Evolutionary conservation across 2,797 vertebrate species (phyloP).

Genomic region (Onychomys torridus): DNA sequence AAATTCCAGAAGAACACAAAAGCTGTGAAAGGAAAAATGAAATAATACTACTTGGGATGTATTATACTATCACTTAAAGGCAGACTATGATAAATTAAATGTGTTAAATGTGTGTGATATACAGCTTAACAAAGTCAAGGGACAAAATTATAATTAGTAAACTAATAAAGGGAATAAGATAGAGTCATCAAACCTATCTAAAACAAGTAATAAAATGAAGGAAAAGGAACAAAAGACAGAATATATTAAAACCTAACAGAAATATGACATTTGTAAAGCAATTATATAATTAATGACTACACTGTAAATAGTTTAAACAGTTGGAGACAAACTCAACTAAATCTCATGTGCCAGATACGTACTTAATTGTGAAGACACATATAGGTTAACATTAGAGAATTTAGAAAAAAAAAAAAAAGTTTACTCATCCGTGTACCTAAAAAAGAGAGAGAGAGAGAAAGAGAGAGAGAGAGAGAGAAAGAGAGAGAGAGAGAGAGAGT

Average conservation of each 20-base stretch:
- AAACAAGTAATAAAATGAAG: not conserved
- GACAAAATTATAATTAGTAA: not conserved
- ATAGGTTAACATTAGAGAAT: not conserved
- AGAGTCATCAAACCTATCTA: not conserved
- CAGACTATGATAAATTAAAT: not conserved
- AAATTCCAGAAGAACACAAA: not conserved
- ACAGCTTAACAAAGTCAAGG: not conserved
- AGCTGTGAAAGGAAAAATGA: not conserved
- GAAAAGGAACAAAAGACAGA: not conserved
- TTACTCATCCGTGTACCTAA: not conserved
- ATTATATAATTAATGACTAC: not conserved
- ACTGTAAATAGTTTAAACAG: not conserved
- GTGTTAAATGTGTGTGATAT: not conserved
- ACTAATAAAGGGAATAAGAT: slow-evolving; percentile 13
- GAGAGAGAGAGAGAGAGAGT: too few species aligned
- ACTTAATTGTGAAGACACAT: not conserved
- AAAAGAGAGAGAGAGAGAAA: too few species aligned
- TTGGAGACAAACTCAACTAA: not conserved
- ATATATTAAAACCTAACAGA: not conserved
- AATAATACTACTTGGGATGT: not conserved
- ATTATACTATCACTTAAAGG: not conserved
- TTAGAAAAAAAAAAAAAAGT: not conserved
- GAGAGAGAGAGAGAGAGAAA: too few species aligned
- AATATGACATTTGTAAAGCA: not conserved
- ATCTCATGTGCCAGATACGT: not conserved